These are phyloP conservation scores for Hylomyscus alleni DNA, from an alignment of 2,797 vertebrate genomes.

Conservation along the genomic window DNA sequence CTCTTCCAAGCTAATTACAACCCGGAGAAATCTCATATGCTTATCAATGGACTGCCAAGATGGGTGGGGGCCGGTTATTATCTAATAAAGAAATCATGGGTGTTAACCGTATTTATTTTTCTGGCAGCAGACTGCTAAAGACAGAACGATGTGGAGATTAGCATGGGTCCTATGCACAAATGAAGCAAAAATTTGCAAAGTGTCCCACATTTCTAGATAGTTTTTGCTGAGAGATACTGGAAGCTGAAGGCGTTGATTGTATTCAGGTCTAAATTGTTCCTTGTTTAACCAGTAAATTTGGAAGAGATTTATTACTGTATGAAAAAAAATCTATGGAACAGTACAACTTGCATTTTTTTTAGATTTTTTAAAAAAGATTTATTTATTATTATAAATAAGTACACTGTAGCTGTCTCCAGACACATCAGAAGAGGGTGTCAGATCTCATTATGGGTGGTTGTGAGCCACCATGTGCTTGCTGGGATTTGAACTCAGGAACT, in stretches of 20 bases:
- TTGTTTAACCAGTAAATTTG: constrained; percentile 2
- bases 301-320: not conserved
- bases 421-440: no score
- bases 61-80: not conserved
- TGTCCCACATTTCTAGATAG: not conserved
- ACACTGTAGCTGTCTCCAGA: no score
- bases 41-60: not conserved
- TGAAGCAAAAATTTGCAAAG: not conserved
- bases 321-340: not conserved
- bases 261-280: constrained; percentile 9
- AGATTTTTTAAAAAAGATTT: no score
- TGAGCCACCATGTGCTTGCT: no score
- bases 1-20: not conserved
- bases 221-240: not conserved
- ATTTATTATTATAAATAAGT: no score
- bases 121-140: not conserved
- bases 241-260: not conserved
- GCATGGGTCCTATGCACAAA: not conserved
- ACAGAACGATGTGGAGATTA: not conserved
- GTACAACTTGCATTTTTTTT: not conserved
- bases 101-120: not conserved
- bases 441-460: no score
- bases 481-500: no score
- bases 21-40: not conserved
- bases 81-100: not conserved